These are phyloP conservation scores for Gryllus longicercus DNA, from an alignment of 2,888 invertebrate genomes.

Conservation along the genomic window DNA sequence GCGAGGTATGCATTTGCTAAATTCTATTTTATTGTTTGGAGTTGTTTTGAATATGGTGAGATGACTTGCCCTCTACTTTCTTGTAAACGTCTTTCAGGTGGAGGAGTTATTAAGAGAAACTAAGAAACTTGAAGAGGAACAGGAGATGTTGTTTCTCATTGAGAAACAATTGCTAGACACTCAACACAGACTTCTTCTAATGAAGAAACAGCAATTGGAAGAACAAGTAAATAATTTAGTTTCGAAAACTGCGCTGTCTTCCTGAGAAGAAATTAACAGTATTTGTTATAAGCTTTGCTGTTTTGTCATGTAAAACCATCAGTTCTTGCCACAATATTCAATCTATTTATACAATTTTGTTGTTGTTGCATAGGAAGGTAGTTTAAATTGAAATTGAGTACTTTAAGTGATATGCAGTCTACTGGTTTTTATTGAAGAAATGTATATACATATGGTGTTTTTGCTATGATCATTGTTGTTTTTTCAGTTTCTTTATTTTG, in stretches of 20 bases:
- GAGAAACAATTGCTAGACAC: background rate
- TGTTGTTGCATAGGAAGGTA: too few species aligned
- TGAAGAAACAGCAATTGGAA: background rate
- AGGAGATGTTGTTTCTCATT: background rate
- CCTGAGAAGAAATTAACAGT: background rate
- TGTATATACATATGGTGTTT: too few species aligned
- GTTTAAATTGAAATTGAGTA: too few species aligned
- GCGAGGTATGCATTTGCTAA: background rate
- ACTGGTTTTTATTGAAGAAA: too few species aligned
- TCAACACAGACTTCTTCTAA: background rate
- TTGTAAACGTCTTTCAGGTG: background rate
- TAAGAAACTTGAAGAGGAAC: background rate
- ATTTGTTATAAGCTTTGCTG: too few species aligned
- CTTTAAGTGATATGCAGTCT: too few species aligned
- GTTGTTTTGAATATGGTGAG: background rate
- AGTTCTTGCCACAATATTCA: too few species aligned
- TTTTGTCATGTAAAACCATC: too few species aligned
- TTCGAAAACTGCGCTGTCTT: background rate
- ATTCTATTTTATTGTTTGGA: background rate
- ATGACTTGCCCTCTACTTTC: background rate
- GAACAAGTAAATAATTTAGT: background rate
- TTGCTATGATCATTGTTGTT: too few species aligned
- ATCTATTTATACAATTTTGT: too few species aligned
- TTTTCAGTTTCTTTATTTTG: too few species aligned
- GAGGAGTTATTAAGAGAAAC: background rate